Base-by-base conservation (phyloP, 2,113 vertebrate genomes). In the Hassar affinis region DNA sequence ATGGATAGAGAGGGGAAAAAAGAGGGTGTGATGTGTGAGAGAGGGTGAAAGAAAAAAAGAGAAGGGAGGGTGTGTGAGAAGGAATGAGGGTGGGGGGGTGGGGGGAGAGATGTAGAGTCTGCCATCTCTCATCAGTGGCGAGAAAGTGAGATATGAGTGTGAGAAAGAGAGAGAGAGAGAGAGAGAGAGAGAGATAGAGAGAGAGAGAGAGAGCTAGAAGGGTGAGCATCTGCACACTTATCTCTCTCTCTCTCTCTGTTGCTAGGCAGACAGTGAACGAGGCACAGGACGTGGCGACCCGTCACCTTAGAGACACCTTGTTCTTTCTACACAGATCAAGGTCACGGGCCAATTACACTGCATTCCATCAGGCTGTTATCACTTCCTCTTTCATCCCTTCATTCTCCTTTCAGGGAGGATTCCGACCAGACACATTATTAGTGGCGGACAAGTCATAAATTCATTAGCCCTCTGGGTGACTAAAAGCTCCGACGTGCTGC, bases 221-320 rank as follows among this genome's bases (percentile, higher is more conserved):
- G 4, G 47, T 72, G 66, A 47, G 83, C 42, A 79, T 49, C 27
- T 78, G 38, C 54, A n/a, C 22, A 1, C 56, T 20, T 81, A 18
- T 52, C 10, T 51, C 2, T 80, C 30, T 75, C 30, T 52, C 49
- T 47, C 61, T 22, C 71, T 75, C 76, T 88, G 87, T 86, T 86
- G 85, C 83, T 82, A 22, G 84, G 86, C 88, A 88, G 79, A 85
- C 59, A 57, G 59, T 56, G 82, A 78, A 54, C 71, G 47, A 77
- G 66, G 25, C 78, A 47, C 61, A 84, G 83, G 87, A 80, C 38
- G 83, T 49, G 22, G 54, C 59, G 57, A 82, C 57, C 52, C 51
- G 35, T 56, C 78, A 57, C 51, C 72, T 79, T 75, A 68, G 76
- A 79, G 74, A 77, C 27, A 47, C 38, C 17, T 59, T 64, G 11